Evolutionary conservation across 2,113 vertebrate species (phyloP).

Genomic region (Sinocyclocheilus maitianheensis): DNA sequence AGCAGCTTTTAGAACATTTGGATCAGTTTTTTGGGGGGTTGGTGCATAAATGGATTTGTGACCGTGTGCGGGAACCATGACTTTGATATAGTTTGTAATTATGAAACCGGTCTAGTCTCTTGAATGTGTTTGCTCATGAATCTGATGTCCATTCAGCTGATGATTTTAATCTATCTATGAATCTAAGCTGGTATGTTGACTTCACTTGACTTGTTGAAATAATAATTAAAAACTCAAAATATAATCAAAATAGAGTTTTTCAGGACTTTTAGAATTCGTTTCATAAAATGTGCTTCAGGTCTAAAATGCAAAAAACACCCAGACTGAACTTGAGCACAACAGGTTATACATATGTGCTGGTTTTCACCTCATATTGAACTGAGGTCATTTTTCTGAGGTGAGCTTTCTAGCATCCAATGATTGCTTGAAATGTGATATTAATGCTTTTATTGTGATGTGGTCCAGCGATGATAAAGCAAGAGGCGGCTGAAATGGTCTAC

Average conservation of each 20-base stretch:
- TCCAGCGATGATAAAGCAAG: neutral
- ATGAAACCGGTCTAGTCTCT: neutral
- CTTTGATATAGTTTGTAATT: neutral
- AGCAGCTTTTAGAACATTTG: neutral
- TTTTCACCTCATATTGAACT: neutral
- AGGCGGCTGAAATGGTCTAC: neutral
- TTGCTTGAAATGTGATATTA: constrained; percentile 5
- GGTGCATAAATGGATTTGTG: constrained; percentile 1
- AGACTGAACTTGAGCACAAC: too few species aligned
- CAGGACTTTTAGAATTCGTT: neutral
- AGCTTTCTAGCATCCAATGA: constrained; percentile 26
- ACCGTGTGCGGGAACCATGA: neutral
- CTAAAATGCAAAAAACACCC: neutral
- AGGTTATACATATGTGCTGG: neutral
- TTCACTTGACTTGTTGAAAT: neutral
- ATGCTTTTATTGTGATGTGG: constrained; percentile 8
- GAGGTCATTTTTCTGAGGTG: neutral
- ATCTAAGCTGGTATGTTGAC: neutral
- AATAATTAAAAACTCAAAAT: neutral
- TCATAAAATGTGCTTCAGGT: neutral
- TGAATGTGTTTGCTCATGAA: neutral
- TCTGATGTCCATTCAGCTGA: neutral
- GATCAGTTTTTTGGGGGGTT: neutral
- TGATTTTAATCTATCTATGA: neutral
- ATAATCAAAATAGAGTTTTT: neutral